Conservation (phyloP, 1,140 invertebrate species). For the Dysdera silvatica region DNA sequence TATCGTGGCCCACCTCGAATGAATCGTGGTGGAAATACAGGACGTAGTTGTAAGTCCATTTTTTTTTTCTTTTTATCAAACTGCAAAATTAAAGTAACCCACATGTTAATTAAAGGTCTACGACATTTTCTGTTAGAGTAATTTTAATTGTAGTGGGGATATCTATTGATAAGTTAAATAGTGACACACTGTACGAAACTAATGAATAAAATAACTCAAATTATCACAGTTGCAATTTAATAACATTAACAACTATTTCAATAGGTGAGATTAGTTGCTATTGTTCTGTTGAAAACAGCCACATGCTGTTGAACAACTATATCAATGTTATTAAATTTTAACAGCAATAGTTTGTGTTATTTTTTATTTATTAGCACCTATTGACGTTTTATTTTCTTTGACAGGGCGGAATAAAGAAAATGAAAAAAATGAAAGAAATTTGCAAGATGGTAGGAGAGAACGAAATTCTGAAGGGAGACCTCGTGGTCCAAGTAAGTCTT, state of each 20-base stretch:
- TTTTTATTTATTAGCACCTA: neutral
- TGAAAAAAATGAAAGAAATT: conserved; percentile 49
- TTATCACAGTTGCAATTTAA: too few species aligned
- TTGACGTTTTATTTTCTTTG: conserved; percentile 15
- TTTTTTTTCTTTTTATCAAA: neutral
- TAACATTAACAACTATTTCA: too few species aligned
- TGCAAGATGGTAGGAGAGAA: conserved; percentile 40
- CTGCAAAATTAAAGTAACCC: neutral
- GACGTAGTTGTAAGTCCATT: conserved; percentile 18
- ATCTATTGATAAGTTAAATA: too few species aligned
- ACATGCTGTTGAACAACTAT: too few species aligned
- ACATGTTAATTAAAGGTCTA: neutral
- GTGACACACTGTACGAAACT: too few species aligned
- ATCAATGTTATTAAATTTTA: neutral
- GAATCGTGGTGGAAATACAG: conserved; percentile 19
- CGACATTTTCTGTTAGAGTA: too few species aligned
- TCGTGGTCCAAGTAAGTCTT: conserved; percentile 14
- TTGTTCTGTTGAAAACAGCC: too few species aligned
- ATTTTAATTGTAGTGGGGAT: too few species aligned
- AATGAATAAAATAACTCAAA: too few species aligned
- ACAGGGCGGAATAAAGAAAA: conserved; percentile 53
- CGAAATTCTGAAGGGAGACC: conserved; percentile 25
- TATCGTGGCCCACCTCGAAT: conserved; percentile 37
- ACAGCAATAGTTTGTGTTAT: neutral
- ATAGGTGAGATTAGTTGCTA: too few species aligned